A percentile compares a stretch with the other conserved stretches of the same genome.
These are phyloP conservation scores for Urocolius indicus DNA, from an alignment of 2,113 vertebrate genomes.

Conservation along the genomic window DNA sequence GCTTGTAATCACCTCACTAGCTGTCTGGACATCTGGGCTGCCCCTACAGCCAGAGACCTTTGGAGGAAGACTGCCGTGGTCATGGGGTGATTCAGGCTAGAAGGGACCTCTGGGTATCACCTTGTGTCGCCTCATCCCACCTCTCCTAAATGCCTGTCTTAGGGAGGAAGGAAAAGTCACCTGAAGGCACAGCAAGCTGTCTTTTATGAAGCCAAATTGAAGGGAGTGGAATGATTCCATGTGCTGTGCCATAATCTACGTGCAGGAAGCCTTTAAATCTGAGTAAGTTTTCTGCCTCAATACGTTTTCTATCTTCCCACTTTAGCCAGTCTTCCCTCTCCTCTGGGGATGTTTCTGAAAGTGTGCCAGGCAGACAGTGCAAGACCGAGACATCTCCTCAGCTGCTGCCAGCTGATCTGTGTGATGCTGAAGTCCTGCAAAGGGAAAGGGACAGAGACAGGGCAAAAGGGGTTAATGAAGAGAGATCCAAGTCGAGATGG, in stretches of 20 bases:
- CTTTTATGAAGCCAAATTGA: background rate
- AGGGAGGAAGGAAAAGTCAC: background rate
- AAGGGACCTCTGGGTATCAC: background rate
- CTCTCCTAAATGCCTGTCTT: background rate
- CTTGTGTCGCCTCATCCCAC: background rate
- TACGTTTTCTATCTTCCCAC: background rate
- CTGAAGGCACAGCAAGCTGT: background rate
- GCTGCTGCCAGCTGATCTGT: background rate
- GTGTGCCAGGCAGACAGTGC: background rate
- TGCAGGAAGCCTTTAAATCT: background rate
- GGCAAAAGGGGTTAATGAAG: background rate
- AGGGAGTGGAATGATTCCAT: background rate
- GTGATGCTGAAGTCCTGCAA: background rate
- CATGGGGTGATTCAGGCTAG: background rate
- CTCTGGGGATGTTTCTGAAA: background rate
- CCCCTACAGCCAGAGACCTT: background rate
- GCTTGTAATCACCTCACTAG: background rate
- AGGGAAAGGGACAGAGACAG: accelerated
- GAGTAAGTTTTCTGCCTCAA: constrained; percentile 24
- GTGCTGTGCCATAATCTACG: background rate
- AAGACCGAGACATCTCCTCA: background rate
- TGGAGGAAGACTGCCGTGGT: background rate
- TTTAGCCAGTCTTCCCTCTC: background rate
- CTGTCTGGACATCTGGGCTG: background rate
- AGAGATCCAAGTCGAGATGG: background rate